These are phyloP conservation scores for Pagrus major DNA, from an alignment of 2,113 vertebrate species.

Conservation along the genomic window DNA sequence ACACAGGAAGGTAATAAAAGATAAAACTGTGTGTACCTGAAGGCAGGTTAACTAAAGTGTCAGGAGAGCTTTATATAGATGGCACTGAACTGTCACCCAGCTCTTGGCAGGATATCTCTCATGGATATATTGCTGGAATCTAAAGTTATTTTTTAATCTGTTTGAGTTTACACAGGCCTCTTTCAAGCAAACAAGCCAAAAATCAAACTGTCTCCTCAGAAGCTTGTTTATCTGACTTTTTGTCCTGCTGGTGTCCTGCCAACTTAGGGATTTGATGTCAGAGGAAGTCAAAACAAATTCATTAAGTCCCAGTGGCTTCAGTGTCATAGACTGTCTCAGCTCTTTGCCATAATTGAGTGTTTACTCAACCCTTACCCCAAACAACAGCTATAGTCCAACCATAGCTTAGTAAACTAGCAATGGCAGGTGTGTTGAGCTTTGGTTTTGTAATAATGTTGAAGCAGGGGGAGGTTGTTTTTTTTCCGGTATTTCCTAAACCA, in stretches of 20 bases:
- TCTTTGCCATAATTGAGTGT: not conserved
- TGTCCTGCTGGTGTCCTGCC: not conserved
- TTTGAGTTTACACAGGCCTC: not conserved
- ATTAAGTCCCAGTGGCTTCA: constrained; percentile 10
- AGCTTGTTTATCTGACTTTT: constrained; percentile 9
- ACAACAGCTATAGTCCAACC: not conserved
- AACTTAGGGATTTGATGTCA: constrained; percentile 8
- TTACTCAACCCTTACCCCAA: not conserved
- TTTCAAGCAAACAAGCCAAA: not conserved
- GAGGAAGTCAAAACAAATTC: constrained; percentile 2
- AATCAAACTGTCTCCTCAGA: not conserved
- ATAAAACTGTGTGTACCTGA: not conserved
- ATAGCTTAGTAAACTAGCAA: not conserved
- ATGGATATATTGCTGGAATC: not conserved
- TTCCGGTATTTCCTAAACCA: not conserved
- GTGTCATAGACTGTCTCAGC: not conserved
- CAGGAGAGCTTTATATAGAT: not conserved
- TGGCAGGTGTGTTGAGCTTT: not conserved
- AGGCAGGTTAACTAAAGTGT: not conserved
- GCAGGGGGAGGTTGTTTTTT: not conserved
- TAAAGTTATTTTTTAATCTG: not conserved
- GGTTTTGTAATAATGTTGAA: not conserved
- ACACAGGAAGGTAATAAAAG: not conserved
- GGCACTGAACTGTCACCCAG: not conserved
- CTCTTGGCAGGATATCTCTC: not conserved